A percentile compares a stretch with the other conserved stretches of the same genome.
Conservation (phyloP, 23 tunicate species). For the Ascidia mentula region DNA sequence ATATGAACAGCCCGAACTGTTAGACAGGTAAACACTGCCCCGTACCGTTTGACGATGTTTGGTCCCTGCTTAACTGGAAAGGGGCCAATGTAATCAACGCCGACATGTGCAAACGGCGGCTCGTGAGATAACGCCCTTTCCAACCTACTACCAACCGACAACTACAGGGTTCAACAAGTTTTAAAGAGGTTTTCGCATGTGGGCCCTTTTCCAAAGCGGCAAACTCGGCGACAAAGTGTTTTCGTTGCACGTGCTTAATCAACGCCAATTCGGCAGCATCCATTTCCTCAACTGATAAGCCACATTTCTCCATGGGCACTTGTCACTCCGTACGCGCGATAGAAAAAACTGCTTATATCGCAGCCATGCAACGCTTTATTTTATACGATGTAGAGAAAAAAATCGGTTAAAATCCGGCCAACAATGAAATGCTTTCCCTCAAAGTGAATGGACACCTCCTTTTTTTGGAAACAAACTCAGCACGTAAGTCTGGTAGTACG, state of each 20-base stretch:
- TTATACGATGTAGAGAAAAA: neutral
- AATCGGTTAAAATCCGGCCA: neutral
- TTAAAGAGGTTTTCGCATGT: neutral
- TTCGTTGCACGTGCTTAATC: slow-evolving; percentile 7
- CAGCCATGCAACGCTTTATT: slow-evolving; percentile 4
- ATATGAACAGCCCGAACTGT: no score
- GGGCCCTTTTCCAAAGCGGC: neutral
- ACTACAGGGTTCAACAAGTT: no score
- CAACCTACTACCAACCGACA: no score
- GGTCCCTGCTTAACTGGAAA: no score
- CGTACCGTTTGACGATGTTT: no score
- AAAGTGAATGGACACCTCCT: neutral
- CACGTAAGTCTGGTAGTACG: neutral
- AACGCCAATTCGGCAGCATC: neutral
- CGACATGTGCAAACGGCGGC: no score
- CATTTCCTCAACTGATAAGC: neutral
- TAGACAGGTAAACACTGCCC: no score
- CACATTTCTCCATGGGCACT: neutral
- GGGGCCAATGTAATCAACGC: no score
- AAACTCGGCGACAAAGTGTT: neutral
- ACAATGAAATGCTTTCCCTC: neutral
- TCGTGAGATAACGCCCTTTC: no score
- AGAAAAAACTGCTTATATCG: neutral
- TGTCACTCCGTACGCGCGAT: slow-evolving; percentile 2
- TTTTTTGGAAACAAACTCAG: neutral